Evolutionary conservation across 2,888 invertebrate species (phyloP), one percentile per base, ranked within the genome.

Genomic region (Pachymerium ferrugineum): DNA sequence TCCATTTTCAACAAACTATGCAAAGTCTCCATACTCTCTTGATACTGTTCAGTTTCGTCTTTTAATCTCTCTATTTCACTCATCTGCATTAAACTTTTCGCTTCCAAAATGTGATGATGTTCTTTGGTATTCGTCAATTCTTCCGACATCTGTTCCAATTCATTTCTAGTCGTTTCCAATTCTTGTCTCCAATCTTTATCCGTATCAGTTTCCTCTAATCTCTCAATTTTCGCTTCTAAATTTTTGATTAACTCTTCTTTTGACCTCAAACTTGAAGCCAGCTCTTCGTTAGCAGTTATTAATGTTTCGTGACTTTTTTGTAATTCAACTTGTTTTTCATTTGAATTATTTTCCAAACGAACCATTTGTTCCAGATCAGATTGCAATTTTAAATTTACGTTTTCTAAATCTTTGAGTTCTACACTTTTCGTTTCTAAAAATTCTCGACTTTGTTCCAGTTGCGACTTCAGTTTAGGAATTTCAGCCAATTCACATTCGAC

Each of bases 1-100:
- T 70, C 70, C 19, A 19, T 70, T 19, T 8, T 70, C 42, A 38
- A 25, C n/a, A 35, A 12, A 10, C 42, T 25, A 25, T 72, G 72
- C 72, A 72, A 25, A 14, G 35, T 42, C 22, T 38, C 25, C 12
- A 47, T 3, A 28, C 22, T 28, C n/a, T 72, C 42, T 29, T 72
- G 47, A 28, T 47, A 38, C 19, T 69, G 71, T 47, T 76, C 72
- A 14, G 76, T 25, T 71, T 77, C 76, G 31, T 74, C 54, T 47
- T 74, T 74, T 30, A 76, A 35, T 19, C 74, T 62, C n/a, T 38
- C 54, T 14, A 77, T 74, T 73, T 77, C 74, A 22, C 72, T 77
- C 19, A 73, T 38, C 22, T 76, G 74, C 19, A 72, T 8, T 8
- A 75, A 28, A 47, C 74, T 74, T 38, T 75, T 73, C 2, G 74